Conservation (phyloP, 2,113 vertebrate genomes). For the Scomber scombrus region DNA sequence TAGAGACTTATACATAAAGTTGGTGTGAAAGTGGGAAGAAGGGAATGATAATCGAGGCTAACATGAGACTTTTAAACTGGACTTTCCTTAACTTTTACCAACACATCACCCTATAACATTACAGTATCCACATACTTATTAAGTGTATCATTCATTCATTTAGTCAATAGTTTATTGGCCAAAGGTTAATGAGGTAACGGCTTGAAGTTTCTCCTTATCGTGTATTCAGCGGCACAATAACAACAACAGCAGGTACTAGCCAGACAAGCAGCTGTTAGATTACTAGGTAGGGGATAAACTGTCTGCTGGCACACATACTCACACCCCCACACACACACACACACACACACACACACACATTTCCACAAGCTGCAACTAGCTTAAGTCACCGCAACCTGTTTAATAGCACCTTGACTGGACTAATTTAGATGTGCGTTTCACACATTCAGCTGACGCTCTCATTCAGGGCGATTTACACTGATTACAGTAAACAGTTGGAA, state of each 20-base stretch:
- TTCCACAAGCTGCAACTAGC: slow-evolving; percentile 59
- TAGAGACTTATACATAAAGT: too few species aligned
- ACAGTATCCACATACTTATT: not conserved
- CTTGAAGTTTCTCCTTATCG: slow-evolving; percentile 4
- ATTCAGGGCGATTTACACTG: slow-evolving; percentile 32
- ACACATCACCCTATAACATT: not conserved
- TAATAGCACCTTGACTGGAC: slow-evolving; percentile 69
- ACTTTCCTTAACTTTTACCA: not conserved
- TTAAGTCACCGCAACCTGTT: slow-evolving; percentile 52
- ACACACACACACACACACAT: slow-evolving; percentile 3
- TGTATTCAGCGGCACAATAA: slow-evolving; percentile 25
- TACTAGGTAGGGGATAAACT: slow-evolving; percentile 68
- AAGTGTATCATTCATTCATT: slow-evolving; percentile 15
- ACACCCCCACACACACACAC: not conserved
- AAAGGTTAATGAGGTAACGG: slow-evolving; percentile 1
- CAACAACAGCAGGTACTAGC: slow-evolving; percentile 45
- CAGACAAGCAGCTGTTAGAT: slow-evolving; percentile 70
- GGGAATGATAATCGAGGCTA: not conserved
- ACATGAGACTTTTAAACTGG: not conserved
- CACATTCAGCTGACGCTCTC: slow-evolving; percentile 63
- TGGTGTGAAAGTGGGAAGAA: too few species aligned
- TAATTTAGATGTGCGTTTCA: slow-evolving; percentile 66
- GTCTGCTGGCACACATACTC: slow-evolving; percentile 58
- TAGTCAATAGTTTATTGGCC: not conserved
- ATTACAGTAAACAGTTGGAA: slow-evolving; percentile 73